These are phyloP conservation scores for Catharus minimus DNA, from an alignment of 2,113 vertebrate species.

Conservation along the genomic window DNA sequence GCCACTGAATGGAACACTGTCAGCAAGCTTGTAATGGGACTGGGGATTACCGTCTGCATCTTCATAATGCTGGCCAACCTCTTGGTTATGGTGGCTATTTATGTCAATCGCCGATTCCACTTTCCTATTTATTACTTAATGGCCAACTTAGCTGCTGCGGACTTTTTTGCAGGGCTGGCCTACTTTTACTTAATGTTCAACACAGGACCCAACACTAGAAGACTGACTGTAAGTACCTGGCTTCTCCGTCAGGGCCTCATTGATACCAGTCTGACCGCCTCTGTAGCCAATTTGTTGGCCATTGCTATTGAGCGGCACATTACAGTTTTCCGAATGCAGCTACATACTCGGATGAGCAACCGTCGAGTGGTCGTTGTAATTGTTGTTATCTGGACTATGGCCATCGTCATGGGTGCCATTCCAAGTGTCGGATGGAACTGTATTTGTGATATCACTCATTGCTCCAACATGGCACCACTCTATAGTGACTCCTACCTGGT, in stretches of 20 bases:
- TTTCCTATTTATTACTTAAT: conserved; percentile 99
- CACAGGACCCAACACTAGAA: conserved; percentile 95
- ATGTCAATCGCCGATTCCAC: conserved; percentile 96
- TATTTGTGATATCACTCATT: conserved; percentile 89
- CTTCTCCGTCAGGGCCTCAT: conserved; percentile 96
- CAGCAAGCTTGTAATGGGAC: conserved; percentile 96
- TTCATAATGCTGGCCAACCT: conserved; percentile 99
- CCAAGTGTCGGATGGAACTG: conserved; percentile 98
- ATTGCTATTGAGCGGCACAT: conserved; percentile 98
- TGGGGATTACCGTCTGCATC: conserved; percentile 97
- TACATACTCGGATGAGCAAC: conserved; percentile 98
- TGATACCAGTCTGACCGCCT: conserved; percentile 95
- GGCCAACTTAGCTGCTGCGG: conserved; percentile 97
- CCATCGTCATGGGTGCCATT: conserved; percentile 96
- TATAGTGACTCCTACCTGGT: conserved; percentile 98
- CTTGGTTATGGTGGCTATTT: conserved; percentile 98
- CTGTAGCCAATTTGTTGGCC: conserved; percentile 94
- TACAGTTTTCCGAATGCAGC: conserved; percentile 98
- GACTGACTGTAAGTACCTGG: conserved; percentile 95
- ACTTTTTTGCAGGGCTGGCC: conserved; percentile 98
- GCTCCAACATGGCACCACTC: conserved; percentile 98
- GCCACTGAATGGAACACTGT: conserved; percentile 94
- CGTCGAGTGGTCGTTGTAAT: conserved; percentile 96
- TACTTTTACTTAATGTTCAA: conserved; percentile 99
- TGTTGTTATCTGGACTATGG: conserved; percentile 99